Percentiles rank a stretch among this genome's conserved stretches.
Evolutionary conservation across 2,888 invertebrate genomes (phyloP).

Genomic region (Saturnia pavonia): DNA sequence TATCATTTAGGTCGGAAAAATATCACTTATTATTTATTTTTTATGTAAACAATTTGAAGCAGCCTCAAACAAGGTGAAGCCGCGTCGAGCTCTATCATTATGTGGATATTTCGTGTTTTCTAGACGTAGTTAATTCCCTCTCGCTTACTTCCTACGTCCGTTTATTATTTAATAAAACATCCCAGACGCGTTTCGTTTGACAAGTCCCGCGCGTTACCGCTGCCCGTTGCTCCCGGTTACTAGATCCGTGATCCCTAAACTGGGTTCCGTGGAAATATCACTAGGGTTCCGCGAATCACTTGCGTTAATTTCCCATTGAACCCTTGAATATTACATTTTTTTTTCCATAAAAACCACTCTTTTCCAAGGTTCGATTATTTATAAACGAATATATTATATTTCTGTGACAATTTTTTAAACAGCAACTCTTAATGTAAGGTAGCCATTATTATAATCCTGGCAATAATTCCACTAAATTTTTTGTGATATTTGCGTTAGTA

Average conservation of each 20-base stretch:
- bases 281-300: not conserved
- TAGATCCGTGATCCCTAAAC: not conserved
- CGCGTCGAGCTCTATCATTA: not conserved
- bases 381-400: no score
- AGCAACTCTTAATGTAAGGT: no score
- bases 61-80: not conserved
- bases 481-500: no score
- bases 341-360: no score
- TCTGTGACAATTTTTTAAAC: no score
- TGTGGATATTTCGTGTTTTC: conserved; percentile 18
- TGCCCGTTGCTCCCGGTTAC: not conserved
- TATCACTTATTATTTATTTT: no score
- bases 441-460: no score
- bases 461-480: no score
- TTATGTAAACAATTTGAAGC: not conserved
- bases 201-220: not conserved
- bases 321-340: no score
- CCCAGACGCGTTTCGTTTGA: not conserved
- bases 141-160: conserved; percentile 8
- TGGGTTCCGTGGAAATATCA: not conserved
- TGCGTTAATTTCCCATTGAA: no score
- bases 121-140: conserved; percentile 18
- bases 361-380: no score
- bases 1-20: no score
- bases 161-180: conserved; percentile 8